phyloP scores from a whole-genome alignment of 2,888 invertebrate species.

The Mechanitis messenoides region DNA sequence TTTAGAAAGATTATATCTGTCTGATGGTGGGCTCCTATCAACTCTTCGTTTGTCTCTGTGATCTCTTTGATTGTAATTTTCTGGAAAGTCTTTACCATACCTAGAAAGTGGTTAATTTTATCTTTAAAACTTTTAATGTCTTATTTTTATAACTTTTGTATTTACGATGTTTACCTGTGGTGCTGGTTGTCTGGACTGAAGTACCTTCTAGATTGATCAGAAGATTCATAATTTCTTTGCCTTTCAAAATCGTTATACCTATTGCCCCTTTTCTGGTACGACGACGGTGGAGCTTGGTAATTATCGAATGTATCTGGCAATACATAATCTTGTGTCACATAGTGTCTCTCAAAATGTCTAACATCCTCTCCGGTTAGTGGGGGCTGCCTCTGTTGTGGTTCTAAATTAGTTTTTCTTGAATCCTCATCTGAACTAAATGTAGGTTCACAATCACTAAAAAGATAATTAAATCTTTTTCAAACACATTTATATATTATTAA shows the following conservation, averaged over 20 bases:
- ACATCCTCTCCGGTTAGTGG: constrained; percentile 6
- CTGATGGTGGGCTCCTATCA: constrained; percentile 44
- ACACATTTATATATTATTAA: not conserved
- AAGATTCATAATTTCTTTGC: constrained; percentile 38
- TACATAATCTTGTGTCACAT: constrained; percentile 14
- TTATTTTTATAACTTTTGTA: constrained; percentile 20
- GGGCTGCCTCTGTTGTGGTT: constrained; percentile 28
- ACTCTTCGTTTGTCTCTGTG: constrained; percentile 39
- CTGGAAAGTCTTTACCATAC: constrained; percentile 22
- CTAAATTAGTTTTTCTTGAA: constrained; percentile 29
- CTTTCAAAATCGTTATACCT: constrained; percentile 37
- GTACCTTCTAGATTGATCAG: constrained; percentile 40
- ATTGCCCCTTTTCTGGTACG: constrained; percentile 31
- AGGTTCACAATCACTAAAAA: constrained; percentile 14
- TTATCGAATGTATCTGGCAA: constrained; percentile 10
- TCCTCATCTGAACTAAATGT: constrained; percentile 53
- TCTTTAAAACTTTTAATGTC: constrained; percentile 16
- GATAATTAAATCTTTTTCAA: not conserved
- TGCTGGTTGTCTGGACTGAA: constrained; percentile 36
- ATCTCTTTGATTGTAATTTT: constrained; percentile 34
- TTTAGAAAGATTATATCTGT: constrained; percentile 35
- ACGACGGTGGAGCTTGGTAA: constrained; percentile 18
- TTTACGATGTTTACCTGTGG: not conserved
- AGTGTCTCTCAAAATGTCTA: not conserved
- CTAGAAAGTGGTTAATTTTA: constrained; percentile 16